Evolutionary conservation across 2,888 invertebrate species (phyloP).

Genomic region (Stenolophus ochropezus): DNA sequence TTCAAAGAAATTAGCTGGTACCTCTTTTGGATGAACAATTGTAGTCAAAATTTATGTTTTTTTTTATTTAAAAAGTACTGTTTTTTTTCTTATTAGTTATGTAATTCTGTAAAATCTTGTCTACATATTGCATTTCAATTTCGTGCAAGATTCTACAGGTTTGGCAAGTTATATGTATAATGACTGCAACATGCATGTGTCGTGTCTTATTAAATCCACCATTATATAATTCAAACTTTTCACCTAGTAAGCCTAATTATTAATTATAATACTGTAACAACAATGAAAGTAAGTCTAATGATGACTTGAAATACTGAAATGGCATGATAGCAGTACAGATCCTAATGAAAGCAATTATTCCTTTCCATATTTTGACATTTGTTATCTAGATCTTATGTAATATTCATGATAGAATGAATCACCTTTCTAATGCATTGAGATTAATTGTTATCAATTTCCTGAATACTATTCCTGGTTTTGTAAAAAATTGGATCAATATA

Average conservation of each 20-base stretch:
- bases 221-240: neutral
- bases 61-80: too few species aligned
- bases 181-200: neutral
- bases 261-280: neutral
- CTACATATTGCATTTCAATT: too few species aligned
- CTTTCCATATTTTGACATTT: neutral
- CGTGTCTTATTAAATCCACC: neutral
- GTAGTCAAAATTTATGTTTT: too few species aligned
- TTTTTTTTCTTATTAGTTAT: too few species aligned
- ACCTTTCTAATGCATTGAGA: neutral
- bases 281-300: neutral
- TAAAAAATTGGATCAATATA: neutral
- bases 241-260: neutral
- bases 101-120: too few species aligned
- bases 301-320: neutral
- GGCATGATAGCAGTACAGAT: neutral
- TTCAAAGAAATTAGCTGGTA: too few species aligned
- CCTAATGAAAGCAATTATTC: neutral
- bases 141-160: too few species aligned
- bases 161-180: too few species aligned
- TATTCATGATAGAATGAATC: neutral
- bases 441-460: constrained; percentile 22
- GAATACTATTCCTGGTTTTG: neutral
- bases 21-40: too few species aligned
- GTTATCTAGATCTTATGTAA: neutral